Conservation (phyloP, 1,140 invertebrate genomes). For the Meteorus sp. region DNA sequence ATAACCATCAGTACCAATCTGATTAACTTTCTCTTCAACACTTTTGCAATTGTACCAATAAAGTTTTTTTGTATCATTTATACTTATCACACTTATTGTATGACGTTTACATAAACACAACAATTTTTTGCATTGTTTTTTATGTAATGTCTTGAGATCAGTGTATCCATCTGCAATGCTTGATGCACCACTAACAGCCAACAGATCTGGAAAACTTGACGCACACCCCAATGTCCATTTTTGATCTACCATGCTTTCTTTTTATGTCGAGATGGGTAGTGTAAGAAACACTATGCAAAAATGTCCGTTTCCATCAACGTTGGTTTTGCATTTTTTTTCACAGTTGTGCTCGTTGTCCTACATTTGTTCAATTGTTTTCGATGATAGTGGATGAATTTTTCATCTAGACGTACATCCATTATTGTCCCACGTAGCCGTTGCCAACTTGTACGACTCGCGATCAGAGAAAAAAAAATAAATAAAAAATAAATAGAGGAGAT, state of each 20-base stretch:
- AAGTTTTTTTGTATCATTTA: constrained; percentile 51
- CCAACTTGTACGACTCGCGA: constrained; percentile 10
- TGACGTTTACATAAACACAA: constrained; percentile 53
- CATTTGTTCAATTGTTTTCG: constrained; percentile 24
- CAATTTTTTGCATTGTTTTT: constrained; percentile 52
- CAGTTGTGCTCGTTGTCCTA: constrained; percentile 19
- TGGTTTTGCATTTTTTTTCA: constrained; percentile 9
- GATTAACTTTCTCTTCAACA: constrained; percentile 52
- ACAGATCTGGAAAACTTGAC: constrained; percentile 47
- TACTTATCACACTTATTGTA: constrained; percentile 55
- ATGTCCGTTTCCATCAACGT: background rate
- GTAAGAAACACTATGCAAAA: background rate
- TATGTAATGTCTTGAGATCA: constrained; percentile 49
- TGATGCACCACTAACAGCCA: constrained; percentile 44
- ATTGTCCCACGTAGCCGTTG: constrained; percentile 14
- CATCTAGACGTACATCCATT: constrained; percentile 9
- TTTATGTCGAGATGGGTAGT: constrained; percentile 12
- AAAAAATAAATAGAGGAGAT: background rate
- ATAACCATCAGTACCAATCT: constrained; percentile 50
- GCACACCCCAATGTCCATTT: constrained; percentile 39
- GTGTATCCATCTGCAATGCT: constrained; percentile 33
- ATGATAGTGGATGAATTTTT: constrained; percentile 24
- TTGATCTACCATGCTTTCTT: constrained; percentile 55
- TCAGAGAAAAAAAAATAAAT: background rate
- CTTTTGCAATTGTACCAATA: constrained; percentile 56